phyloP scores from a whole-genome alignment of 2,888 invertebrate species.

The Cephus sareptanus region DNA sequence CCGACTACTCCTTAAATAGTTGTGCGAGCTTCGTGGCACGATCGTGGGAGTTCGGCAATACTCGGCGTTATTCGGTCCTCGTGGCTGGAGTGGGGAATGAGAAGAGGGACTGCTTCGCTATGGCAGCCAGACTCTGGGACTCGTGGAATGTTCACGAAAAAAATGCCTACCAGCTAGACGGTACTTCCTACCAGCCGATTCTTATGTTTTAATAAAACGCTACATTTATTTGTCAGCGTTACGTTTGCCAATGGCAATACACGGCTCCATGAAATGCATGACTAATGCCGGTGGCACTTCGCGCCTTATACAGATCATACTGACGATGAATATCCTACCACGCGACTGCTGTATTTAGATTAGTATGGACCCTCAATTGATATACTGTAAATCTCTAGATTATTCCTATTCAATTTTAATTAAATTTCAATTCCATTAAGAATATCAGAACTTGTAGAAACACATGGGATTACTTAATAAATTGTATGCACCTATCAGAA shows the following conservation, averaged over 20 bases:
- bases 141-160: slow-evolving; percentile 21
- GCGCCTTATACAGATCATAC: neutral
- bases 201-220: neutral
- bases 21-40: slow-evolving; percentile 32
- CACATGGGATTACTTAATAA: too few species aligned
- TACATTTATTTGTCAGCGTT: neutral
- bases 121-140: neutral
- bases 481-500: neutral
- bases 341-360: neutral
- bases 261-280: neutral
- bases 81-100: neutral
- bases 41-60: slow-evolving; percentile 44
- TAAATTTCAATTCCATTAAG: neutral
- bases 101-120: neutral
- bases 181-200: neutral
- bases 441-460: too few species aligned
- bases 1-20: slow-evolving; percentile 60
- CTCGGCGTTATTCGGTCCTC: slow-evolving; percentile 27
- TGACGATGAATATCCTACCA: neutral
- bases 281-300: neutral
- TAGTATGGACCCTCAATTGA: neutral
- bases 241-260: neutral
- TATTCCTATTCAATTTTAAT: neutral
- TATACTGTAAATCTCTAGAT: neutral
- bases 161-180: neutral